Percentiles rank a stretch among this genome's conserved stretches.
phyloP scores from a whole-genome alignment of 2,113 vertebrate genomes.

The Phalacrocorax aristotelis region DNA sequence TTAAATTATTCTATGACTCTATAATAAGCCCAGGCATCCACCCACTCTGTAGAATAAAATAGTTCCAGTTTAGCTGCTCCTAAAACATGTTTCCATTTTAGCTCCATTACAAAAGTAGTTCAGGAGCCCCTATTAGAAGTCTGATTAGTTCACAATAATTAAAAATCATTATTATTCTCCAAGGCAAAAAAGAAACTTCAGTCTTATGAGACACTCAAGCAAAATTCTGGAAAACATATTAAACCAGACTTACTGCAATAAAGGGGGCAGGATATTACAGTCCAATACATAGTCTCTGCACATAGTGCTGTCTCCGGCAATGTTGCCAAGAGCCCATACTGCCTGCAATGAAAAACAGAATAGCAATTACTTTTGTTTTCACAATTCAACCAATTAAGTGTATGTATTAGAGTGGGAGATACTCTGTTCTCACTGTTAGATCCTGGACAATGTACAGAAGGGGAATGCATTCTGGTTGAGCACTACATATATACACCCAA shows the following conservation, averaged over 20 bases:
- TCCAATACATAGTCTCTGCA: constrained; percentile 97
- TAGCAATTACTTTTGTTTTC: neutral
- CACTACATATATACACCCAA: neutral
- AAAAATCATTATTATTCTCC: neutral
- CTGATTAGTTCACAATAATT: neutral
- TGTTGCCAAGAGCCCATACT: constrained; percentile 98
- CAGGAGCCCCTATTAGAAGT: neutral
- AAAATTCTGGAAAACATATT: neutral
- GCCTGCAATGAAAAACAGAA: constrained; percentile 79
- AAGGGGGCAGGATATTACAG: constrained; percentile 94
- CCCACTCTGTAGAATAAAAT: constrained; percentile 17
- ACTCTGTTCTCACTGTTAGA: neutral
- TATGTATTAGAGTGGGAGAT: neutral
- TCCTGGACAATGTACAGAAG: neutral
- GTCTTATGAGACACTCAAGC: neutral
- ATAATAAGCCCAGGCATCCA: constrained; percentile 7
- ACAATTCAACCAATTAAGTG: neutral
- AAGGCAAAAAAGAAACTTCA: neutral
- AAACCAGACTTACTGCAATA: constrained; percentile 89
- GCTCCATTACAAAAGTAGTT: neutral
- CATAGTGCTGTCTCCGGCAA: constrained; percentile 97
- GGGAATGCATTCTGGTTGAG: neutral
- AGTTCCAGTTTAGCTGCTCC: neutral
- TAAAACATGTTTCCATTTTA: neutral
- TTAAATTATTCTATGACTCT: neutral